phyloP scores from a whole-genome alignment of 1,140 invertebrate species.

The Listronotus oregonensis region DNA sequence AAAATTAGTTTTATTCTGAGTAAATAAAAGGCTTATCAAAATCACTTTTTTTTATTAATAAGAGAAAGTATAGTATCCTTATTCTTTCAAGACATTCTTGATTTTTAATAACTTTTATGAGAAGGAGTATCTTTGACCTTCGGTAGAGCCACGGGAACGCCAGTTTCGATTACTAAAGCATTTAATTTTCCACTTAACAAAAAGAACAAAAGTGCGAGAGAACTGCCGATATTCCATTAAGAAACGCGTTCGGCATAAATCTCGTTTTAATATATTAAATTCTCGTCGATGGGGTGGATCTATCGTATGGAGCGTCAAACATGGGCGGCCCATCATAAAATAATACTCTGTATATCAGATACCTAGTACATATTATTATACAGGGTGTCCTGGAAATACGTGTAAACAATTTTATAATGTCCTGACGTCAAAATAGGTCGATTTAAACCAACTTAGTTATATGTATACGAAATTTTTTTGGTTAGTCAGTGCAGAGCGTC shows the following conservation, averaged over 20 bases:
- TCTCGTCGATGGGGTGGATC: slow-evolving; percentile 47
- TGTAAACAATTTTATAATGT: too few relatives aligned
- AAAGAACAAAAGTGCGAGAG: slow-evolving; percentile 33
- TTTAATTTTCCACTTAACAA: slow-evolving; percentile 40
- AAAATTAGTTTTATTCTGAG: too few relatives aligned
- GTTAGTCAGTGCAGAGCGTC: too few relatives aligned
- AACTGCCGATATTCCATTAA: slow-evolving; percentile 52
- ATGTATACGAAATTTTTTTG: too few relatives aligned
- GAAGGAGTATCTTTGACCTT: slow-evolving; percentile 20
- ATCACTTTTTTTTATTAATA: too few relatives aligned
- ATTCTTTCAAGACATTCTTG: too few relatives aligned
- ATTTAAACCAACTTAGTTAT: too few relatives aligned
- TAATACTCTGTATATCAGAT: not conserved
- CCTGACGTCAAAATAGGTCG: too few relatives aligned
- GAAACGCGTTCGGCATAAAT: slow-evolving; percentile 55
- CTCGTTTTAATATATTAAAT: slow-evolving; percentile 55
- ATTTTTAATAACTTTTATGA: slow-evolving; percentile 24
- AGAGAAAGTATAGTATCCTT: too few relatives aligned
- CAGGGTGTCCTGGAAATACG: too few relatives aligned
- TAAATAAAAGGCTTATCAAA: too few relatives aligned
- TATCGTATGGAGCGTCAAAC: slow-evolving; percentile 9
- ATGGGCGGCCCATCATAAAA: slow-evolving; percentile 14
- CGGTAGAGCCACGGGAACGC: slow-evolving; percentile 27
- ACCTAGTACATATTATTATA: not conserved
- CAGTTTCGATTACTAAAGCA: slow-evolving; percentile 31